phyloP scores from a whole-genome alignment of 2,113 vertebrate genomes.

The Rhinoptilus africanus region DNA sequence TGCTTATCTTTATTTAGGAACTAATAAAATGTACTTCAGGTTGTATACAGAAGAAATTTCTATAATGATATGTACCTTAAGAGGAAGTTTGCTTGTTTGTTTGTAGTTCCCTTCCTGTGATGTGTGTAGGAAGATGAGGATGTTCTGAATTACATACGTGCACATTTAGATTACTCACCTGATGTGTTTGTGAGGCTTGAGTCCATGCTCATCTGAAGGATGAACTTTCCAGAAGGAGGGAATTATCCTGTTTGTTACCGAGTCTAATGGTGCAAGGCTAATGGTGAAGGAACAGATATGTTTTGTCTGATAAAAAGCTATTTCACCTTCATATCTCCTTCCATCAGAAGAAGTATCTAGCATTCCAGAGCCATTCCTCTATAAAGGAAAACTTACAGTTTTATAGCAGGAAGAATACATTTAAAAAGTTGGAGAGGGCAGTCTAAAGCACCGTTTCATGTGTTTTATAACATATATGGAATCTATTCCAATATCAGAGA shows the following conservation, averaged over 20 bases:
- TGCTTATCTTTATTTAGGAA: background rate
- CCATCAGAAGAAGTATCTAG: background rate
- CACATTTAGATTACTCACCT: background rate
- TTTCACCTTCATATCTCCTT: background rate
- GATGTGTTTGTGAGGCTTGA: background rate
- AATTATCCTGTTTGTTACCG: background rate
- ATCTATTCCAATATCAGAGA: background rate
- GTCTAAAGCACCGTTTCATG: background rate
- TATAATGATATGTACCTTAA: background rate
- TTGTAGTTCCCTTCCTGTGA: background rate
- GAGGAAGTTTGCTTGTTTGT: background rate
- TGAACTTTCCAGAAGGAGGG: background rate
- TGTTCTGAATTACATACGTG: background rate
- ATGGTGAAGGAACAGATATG: background rate
- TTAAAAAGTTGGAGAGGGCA: background rate
- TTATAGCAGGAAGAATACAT: background rate
- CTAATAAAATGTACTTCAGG: background rate
- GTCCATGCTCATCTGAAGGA: background rate
- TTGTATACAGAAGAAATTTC: background rate
- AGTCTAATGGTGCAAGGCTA: background rate
- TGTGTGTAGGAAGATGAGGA: background rate
- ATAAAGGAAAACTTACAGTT: background rate
- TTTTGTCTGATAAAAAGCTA: background rate
- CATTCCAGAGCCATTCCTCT: background rate
- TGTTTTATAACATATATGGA: background rate